Percentiles rank a stretch among this genome's conserved stretches.
Conservation (phyloP, 2,888 invertebrate species). For the Galerucella calmariensis region DNA sequence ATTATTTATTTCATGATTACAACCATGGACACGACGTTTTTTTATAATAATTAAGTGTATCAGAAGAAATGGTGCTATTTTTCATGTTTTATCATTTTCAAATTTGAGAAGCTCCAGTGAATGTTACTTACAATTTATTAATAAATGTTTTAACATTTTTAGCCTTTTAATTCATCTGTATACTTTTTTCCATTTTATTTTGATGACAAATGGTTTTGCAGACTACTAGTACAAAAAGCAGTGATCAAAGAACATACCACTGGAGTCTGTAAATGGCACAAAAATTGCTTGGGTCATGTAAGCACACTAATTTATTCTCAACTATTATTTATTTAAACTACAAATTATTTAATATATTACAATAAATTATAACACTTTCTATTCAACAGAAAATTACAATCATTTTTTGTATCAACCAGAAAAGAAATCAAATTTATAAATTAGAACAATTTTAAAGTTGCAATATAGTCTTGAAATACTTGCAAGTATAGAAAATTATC, state of each 20-base stretch:
- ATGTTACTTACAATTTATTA: conserved; percentile 37
- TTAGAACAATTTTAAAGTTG: background rate
- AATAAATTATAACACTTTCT: background rate
- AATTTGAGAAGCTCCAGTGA: conserved; percentile 26
- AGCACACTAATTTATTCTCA: background rate
- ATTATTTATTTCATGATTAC: no score
- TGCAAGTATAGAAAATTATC: no score
- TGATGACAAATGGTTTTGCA: no score
- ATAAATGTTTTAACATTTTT: conserved; percentile 41
- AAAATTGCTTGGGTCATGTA: background rate
- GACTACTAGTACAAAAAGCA: no score
- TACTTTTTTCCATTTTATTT: background rate
- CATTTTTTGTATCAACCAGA: background rate
- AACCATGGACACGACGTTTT: no score
- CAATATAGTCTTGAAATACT: background rate
- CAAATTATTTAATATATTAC: background rate
- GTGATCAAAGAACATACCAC: no score
- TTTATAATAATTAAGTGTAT: conserved; percentile 27
- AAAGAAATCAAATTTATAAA: background rate
- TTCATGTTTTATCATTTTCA: conserved; percentile 29
- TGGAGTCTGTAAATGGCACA: background rate
- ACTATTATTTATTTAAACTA: background rate
- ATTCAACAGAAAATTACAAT: background rate
- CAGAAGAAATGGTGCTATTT: conserved; percentile 48
- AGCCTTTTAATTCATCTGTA: conserved; percentile 11